Conservation (phyloP, 35 echinoderm and acorn worm species). For the Apostichopus japonicus region DNA sequence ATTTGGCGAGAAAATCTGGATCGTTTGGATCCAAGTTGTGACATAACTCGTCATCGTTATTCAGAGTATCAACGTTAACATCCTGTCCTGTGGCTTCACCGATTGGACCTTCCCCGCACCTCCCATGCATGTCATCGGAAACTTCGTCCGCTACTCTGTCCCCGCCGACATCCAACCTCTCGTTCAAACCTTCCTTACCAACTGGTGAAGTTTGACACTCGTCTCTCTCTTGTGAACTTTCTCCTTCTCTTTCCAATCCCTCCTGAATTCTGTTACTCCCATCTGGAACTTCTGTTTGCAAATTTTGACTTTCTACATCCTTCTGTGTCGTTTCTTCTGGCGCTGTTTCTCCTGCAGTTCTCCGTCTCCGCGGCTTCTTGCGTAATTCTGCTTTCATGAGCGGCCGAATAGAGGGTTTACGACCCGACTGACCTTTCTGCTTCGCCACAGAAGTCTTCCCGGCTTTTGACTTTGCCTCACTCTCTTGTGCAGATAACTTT, state of each 20-base stretch:
- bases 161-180: background rate
- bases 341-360: background rate
- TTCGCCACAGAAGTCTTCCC: background rate
- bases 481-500: background rate
- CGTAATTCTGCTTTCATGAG: constrained; percentile 20
- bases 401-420: background rate
- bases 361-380: background rate
- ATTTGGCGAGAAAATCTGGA: constrained; percentile 20
- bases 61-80: background rate
- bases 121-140: background rate
- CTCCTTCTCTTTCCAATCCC: background rate
- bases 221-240: background rate
- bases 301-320: background rate
- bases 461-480: background rate
- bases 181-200: background rate
- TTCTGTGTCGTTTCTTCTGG: background rate
- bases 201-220: background rate
- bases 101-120: background rate
- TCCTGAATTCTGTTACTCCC: too few relatives aligned
- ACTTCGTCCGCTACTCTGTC: background rate
- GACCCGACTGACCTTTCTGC: too few relatives aligned
- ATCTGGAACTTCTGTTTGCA: too few relatives aligned
- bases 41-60: background rate
- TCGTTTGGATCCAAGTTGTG: constrained; percentile 30
- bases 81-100: background rate